phyloP scores from a whole-genome alignment of 2,113 vertebrate species.

The Sus scrofa region DNA sequence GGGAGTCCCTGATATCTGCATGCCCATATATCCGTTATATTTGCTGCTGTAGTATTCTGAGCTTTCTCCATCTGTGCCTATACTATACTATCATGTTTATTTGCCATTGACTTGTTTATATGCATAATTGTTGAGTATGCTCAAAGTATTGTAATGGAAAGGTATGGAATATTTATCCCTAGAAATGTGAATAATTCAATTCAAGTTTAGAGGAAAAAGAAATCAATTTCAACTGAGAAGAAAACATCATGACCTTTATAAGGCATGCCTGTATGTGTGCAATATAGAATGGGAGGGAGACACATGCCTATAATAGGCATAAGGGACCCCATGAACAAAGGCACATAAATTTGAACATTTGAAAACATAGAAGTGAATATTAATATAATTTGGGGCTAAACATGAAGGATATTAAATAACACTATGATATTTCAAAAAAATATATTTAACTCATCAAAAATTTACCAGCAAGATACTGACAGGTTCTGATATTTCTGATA shows the following conservation, averaged over 20 bases:
- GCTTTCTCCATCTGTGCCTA: not conserved
- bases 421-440: not conserved
- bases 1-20: not conserved
- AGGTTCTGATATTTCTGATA: not conserved
- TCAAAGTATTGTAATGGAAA: not conserved
- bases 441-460: not conserved
- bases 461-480: not conserved
- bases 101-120: not conserved
- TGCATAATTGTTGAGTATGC: not conserved
- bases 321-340: not conserved
- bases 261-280: not conserved
- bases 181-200: not conserved
- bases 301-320: not conserved
- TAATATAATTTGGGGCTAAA: not conserved
- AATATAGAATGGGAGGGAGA: not conserved
- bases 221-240: not conserved
- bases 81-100: not conserved
- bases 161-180: not conserved
- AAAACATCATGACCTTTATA: not conserved
- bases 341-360: not conserved
- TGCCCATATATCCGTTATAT: fast-evolving
- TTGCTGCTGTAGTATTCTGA: not conserved
- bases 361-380: not conserved
- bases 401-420: not conserved
- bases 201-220: not conserved